Evolutionary conservation across 2,797 vertebrate species (phyloP), one percentile per base, ranked within the genome.

Genomic region (Allobates femoralis): DNA sequence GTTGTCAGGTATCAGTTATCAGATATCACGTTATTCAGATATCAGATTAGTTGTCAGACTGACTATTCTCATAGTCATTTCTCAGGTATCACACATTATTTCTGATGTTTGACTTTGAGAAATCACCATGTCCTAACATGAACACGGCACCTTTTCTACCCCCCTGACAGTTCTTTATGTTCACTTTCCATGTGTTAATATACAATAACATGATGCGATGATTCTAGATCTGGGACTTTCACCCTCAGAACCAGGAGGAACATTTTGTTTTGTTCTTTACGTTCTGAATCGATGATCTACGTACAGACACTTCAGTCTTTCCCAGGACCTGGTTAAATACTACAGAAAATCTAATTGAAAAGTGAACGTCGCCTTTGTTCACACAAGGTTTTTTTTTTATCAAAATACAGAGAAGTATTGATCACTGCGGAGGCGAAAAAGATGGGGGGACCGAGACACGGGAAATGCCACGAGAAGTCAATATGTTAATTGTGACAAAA

Each of bases 401-500:
- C 41, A 64, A 64, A 79, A 60, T 53, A 86, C 41, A 82, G 53
- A 66, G 21, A 75, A 41, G 4, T 86, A 82, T 86, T 82, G 85
- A 86, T 86, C 50, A 26, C 1, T 23, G 32, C 34, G 26, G 81
- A 81, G 67, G 37, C 34, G 67, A 53, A 55, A 74, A 30, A 64
- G 69, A 37, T 26, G 1, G 41, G 41, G 71, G 51, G 74, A 34
- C 55, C 53, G 32, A 21, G 32, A 66, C 67, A 51, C 34, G 5
- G 32, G 41, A 86, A 81, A 34, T 85, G 77, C 78, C 69, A 56
- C 37, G 37, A 86, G 60, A 86, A 60, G 79, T 86, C 78, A 86
- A 62, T 81, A 58, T 81, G 79, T 86, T 86, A 86, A 76, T 86
- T 81, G 85, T 58, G 46, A 78, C 76, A 78, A 58, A 58, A 78